Conservation (phyloP, 2,888 invertebrate species). For the Corbicula japonica region DNA sequence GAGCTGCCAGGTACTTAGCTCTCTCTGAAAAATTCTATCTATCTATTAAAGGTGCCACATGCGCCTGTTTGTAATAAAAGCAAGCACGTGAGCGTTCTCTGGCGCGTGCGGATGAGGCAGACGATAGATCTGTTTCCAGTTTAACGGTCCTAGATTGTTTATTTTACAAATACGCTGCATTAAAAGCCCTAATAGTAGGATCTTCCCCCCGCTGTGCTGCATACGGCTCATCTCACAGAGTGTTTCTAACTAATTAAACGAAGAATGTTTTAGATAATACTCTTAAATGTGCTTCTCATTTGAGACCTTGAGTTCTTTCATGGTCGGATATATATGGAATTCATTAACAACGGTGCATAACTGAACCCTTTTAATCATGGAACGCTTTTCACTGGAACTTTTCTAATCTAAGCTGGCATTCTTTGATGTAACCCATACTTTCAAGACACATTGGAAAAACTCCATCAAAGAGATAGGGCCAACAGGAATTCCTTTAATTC, state of each 20-base stretch:
- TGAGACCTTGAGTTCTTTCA: too few species aligned
- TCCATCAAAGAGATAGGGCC: constrained; percentile 12
- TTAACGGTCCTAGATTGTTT: constrained; percentile 42
- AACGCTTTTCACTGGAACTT: too few species aligned
- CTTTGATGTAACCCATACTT: constrained; percentile 25
- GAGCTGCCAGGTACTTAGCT: too few species aligned
- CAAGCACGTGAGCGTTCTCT: constrained; percentile 7
- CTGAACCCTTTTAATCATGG: too few species aligned
- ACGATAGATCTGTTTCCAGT: constrained; percentile 26
- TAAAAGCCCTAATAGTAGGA: constrained; percentile 41
- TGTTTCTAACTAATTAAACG: too few species aligned
- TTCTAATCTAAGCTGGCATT: constrained; percentile 1
- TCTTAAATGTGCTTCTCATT: too few species aligned
- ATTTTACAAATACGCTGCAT: constrained; percentile 55
- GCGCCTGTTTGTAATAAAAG: constrained; percentile 23
- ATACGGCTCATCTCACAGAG: too few species aligned
- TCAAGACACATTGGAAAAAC: neutral
- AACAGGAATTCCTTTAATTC: constrained; percentile 11
- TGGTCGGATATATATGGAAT: too few species aligned
- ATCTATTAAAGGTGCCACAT: neutral
- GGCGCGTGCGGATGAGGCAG: constrained; percentile 33
- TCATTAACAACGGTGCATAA: too few species aligned
- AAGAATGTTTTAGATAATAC: too few species aligned
- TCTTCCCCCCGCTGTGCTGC: constrained; percentile 38
- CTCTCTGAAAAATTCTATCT: too few species aligned